These are phyloP conservation scores for Conger conger DNA, from an alignment of 2,113 vertebrate genomes.

Conservation along the genomic window DNA sequence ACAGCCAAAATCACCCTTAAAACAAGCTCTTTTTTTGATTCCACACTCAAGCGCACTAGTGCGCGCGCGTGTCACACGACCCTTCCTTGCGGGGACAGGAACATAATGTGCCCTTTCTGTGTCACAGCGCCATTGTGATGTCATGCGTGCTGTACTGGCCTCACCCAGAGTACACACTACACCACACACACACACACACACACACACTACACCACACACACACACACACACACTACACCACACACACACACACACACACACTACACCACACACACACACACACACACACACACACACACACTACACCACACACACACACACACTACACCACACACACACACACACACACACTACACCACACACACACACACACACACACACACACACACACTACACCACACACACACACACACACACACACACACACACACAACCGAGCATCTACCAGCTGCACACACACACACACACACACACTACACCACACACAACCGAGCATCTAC, in stretches of 20 bases:
- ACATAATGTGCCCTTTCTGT: constrained; percentile 58
- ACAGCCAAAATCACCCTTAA: neutral
- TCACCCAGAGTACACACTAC: constrained; percentile 36
- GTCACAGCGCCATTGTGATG: constrained; percentile 57
- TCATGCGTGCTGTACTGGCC: constrained; percentile 51
- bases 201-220: no score
- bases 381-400: constrained; percentile 41
- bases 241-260: no score
- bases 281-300: no score
- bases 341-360: no score
- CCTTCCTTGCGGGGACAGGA: constrained; percentile 65
- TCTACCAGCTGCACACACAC: no score
- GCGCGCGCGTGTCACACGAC: constrained; percentile 44
- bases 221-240: no score
- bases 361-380: no score
- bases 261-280: no score
- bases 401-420: constrained; percentile 46
- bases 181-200: no score
- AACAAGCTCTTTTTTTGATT: neutral
- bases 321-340: no score
- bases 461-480: constrained; percentile 30
- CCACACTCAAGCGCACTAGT: constrained; percentile 1
- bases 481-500: no score
- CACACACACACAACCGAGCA: constrained; percentile 23
- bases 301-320: no score